These are phyloP conservation scores for Antechinus flavipes DNA, from an alignment of 2,113 vertebrate species.

Conservation along the genomic window DNA sequence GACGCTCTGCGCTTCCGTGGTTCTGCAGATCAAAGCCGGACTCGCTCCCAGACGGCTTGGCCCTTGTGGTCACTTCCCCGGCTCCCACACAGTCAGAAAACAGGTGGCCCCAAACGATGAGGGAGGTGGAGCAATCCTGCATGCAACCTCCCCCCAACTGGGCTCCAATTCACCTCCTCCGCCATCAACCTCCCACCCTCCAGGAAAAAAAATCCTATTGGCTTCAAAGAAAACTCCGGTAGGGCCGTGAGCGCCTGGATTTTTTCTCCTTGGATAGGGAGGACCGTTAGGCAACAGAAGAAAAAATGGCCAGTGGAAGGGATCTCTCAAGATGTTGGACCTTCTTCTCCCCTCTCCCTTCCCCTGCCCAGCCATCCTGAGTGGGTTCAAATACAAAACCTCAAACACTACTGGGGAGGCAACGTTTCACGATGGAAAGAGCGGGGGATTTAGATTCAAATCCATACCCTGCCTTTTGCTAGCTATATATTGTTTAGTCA, in stretches of 20 bases:
- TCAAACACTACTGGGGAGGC: background rate
- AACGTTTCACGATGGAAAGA: background rate
- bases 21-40: background rate
- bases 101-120: background rate
- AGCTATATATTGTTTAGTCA: background rate
- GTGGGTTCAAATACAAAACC: background rate
- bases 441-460: background rate
- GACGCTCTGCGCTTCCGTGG: background rate
- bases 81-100: background rate
- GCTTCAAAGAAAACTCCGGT: background rate
- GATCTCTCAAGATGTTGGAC: background rate
- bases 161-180: background rate
- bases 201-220: background rate
- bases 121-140: background rate
- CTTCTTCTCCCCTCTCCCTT: background rate
- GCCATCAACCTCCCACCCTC: background rate
- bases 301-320: background rate
- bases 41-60: background rate
- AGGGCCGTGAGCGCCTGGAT: background rate
- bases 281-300: background rate
- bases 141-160: background rate
- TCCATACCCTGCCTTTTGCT: background rate
- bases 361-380: background rate
- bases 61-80: conserved; percentile 6
- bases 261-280: background rate